These are phyloP conservation scores for Labeo rohita DNA, from an alignment of 2,113 vertebrate species.

Conservation along the genomic window DNA sequence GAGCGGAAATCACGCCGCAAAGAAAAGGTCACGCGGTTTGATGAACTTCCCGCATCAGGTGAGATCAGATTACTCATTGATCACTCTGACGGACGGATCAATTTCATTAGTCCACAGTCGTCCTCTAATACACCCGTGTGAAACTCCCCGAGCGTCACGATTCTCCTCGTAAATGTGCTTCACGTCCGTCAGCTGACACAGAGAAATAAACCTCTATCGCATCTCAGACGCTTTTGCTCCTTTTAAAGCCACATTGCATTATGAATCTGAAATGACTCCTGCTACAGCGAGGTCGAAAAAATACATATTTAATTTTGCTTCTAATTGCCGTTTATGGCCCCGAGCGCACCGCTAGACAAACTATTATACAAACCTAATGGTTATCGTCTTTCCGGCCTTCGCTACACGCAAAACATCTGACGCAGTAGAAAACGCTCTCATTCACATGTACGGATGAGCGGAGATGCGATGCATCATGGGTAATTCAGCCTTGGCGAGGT, in stretches of 20 bases:
- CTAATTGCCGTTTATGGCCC: slow-evolving; percentile 76
- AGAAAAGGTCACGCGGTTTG: slow-evolving; percentile 67
- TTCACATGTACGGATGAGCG: neutral
- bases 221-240: neutral
- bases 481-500: neutral
- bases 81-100: slow-evolving; percentile 64
- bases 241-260: slow-evolving; percentile 62
- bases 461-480: neutral
- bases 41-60: slow-evolving; percentile 69
- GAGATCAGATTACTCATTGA: slow-evolving; percentile 70
- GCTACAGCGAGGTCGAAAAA: slow-evolving; percentile 64
- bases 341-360: slow-evolving; percentile 69
- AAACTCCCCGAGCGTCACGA: neutral
- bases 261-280: slow-evolving; percentile 67
- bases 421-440: neutral
- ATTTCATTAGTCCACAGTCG: slow-evolving; percentile 66
- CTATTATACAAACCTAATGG: slow-evolving; percentile 70
- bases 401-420: slow-evolving; percentile 58
- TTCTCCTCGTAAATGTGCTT: neutral
- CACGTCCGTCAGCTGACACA: neutral
- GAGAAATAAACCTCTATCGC: slow-evolving; percentile 13
- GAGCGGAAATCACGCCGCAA: slow-evolving; percentile 29
- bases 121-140: slow-evolving; percentile 61
- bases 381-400: slow-evolving; percentile 61
- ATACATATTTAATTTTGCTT: slow-evolving; percentile 73